Conservation (phyloP, 2,797 vertebrate species). For the Platalea minor region DNA sequence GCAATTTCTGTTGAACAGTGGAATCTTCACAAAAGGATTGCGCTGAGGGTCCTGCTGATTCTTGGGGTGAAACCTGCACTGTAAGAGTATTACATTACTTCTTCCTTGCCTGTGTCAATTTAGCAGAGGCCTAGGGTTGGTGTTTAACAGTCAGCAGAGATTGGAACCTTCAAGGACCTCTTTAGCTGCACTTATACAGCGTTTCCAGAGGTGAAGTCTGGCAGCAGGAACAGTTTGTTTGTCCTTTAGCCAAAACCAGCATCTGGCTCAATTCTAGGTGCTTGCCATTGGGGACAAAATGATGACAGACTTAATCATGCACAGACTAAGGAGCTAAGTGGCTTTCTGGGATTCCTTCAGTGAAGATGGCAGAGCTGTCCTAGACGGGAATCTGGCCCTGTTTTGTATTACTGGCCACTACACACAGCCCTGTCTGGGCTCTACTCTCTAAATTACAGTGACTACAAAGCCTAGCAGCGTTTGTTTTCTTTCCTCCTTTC, state of each 20-base stretch:
- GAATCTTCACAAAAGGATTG: slow-evolving; percentile 96
- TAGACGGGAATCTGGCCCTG: not conserved
- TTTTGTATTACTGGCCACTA: not conserved
- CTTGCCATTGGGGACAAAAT: not conserved
- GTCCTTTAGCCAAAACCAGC: not conserved
- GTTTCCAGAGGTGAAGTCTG: not conserved
- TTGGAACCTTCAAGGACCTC: not conserved
- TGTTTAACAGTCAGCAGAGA: not conserved
- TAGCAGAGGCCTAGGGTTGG: not conserved
- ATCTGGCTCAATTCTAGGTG: not conserved
- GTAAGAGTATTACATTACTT: slow-evolving; percentile 75
- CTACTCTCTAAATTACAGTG: not conserved
- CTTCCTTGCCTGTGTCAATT: not conserved
- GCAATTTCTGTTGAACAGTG: slow-evolving; percentile 93
- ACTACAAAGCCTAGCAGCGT: not conserved
- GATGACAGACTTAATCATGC: not conserved
- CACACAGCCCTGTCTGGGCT: not conserved
- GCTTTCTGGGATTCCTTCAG: not conserved
- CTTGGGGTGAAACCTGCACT: slow-evolving; percentile 89
- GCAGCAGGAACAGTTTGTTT: not conserved
- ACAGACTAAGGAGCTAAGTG: not conserved
- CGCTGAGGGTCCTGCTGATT: slow-evolving; percentile 85
- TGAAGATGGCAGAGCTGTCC: not conserved
- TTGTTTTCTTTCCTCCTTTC: not conserved
- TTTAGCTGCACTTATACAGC: not conserved